Percentiles rank a stretch among this genome's conserved stretches.
Evolutionary conservation across 2,113 vertebrate species (phyloP).

Genomic region (Corythaixoides concolor): DNA sequence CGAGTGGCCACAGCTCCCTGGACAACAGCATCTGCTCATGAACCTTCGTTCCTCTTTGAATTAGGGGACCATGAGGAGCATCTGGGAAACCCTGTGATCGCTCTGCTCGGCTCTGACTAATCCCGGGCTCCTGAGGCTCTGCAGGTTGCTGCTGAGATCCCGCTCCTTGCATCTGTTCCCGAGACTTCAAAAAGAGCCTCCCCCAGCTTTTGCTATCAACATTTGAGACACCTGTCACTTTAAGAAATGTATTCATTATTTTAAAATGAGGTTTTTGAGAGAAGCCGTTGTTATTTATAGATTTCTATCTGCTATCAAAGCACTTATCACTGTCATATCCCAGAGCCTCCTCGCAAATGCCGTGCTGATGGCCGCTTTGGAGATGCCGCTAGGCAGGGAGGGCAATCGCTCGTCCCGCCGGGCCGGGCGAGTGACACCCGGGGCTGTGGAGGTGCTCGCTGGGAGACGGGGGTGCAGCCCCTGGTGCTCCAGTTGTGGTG

Average conservation of each 20-base stretch:
- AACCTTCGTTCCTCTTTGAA: neutral
- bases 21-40: neutral
- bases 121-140: neutral
- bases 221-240: conserved; percentile 13
- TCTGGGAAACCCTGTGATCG: neutral
- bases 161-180: neutral
- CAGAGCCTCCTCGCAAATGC: neutral
- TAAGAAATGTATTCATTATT: conserved; percentile 47
- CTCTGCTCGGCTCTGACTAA: neutral
- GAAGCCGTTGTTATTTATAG: conserved; percentile 57
- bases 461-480: neutral
- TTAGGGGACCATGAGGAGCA: neutral
- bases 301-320: conserved; percentile 20
- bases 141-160: neutral
- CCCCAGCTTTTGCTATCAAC: neutral
- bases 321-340: neutral
- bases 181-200: neutral
- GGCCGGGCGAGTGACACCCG: neutral
- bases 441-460: fast-evolving
- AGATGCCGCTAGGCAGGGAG: neutral
- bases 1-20: neutral
- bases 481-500: fast-evolving
- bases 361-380: neutral
- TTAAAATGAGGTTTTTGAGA: conserved; percentile 9
- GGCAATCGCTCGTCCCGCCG: neutral